A percentile compares a stretch with the other conserved stretches of the same genome.
Evolutionary conservation across 2,113 vertebrate genomes (phyloP).

Genomic region (Gymnorhina tibicen): DNA sequence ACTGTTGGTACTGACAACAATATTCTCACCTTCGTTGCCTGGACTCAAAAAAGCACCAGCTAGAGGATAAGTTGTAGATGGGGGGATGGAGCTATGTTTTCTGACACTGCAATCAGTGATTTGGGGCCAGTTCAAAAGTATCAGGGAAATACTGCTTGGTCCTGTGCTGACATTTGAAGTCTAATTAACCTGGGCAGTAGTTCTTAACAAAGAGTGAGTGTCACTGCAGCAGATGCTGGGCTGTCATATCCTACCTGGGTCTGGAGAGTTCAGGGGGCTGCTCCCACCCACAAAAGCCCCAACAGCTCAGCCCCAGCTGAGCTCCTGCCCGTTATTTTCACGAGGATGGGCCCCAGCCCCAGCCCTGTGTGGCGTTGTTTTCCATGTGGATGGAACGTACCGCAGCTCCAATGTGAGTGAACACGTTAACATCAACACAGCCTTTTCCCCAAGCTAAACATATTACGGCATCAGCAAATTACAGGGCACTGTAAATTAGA

Average conservation of each 20-base stretch:
- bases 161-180: background rate
- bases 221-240: background rate
- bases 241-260: background rate
- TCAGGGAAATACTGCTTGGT: background rate
- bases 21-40: background rate
- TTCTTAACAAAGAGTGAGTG: accelerated
- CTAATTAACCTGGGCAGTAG: background rate
- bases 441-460: constrained; percentile 54
- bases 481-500: constrained; percentile 32
- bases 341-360: background rate
- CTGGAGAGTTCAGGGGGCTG: background rate
- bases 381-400: background rate
- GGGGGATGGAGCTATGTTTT: background rate
- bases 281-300: background rate
- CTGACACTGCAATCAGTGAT: background rate
- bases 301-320: background rate
- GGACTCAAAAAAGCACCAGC: background rate
- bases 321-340: background rate
- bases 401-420: background rate
- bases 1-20: background rate
- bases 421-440: constrained; percentile 12
- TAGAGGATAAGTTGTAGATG: background rate
- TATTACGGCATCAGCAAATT: constrained; percentile 48
- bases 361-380: background rate
- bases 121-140: background rate